Percentiles rank a stretch among this genome's conserved stretches.
phyloP scores from a whole-genome alignment of 2,113 vertebrate genomes.

The Pelvicachromis taeniatus region DNA sequence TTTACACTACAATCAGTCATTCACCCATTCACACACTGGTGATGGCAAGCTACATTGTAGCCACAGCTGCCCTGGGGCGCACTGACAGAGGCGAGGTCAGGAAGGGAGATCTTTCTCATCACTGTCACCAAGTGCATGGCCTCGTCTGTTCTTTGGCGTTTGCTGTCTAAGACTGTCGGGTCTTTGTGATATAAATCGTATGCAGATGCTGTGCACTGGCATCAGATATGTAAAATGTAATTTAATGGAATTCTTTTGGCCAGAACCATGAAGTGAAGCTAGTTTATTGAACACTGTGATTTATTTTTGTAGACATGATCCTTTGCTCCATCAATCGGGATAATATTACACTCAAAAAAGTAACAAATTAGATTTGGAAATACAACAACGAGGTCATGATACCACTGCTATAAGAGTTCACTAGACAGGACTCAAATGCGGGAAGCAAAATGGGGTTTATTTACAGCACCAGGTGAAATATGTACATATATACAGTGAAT shows the following conservation, averaged over 20 bases:
- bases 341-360: not conserved
- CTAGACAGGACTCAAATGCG: no score
- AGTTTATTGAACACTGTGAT: not conserved
- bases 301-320: not conserved
- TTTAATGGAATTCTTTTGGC: not conserved
- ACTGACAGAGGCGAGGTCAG: no score
- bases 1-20: no score
- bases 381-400: not conserved
- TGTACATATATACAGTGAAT: no score
- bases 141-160: not conserved
- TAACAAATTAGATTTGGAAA: not conserved
- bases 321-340: not conserved
- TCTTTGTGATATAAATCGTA: not conserved
- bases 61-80: no score
- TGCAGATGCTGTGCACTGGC: not conserved
- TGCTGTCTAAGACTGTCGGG: not conserved
- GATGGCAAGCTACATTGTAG: no score
- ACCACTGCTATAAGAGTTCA: no score
- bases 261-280: not conserved
- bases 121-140: not conserved
- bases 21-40: no score
- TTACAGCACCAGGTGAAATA: no score
- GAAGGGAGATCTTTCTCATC: not conserved
- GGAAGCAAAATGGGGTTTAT: no score
- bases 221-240: rapidly evolving